Evolutionary conservation across 2,888 invertebrate genomes (phyloP), one percentile per base, ranked within the genome.

Genomic region (Aspidiotus rigidus): DNA sequence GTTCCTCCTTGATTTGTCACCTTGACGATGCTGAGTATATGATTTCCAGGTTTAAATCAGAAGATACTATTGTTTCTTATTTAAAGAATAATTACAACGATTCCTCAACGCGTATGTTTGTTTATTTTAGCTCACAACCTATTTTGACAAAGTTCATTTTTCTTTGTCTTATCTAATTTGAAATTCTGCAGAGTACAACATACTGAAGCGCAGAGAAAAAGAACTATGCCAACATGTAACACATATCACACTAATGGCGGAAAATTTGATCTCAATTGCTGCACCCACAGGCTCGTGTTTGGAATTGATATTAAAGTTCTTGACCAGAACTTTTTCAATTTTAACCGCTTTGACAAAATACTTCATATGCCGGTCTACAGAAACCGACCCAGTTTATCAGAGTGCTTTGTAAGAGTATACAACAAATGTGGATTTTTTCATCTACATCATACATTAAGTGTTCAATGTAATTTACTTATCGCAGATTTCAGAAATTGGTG

Each of bases 301-400:
- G 71, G 85, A 86, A 73, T 77, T 77, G 5, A 76, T 84, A 6
- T 80, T 85, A 64, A 83, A 82, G 74, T 80, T 83, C 71, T 75
- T 85, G 13, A 81, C 82, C 56, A 80, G 79, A 69, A 77, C 83
- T 53, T 86, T 82, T 75, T 79, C 77, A 15, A 80, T 82, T 61
- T 75, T 85, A 7, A 82, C 80, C 69, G 79, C 80, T 66, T 76
- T 86, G 41, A 80, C 84, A 0, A 85, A 83, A 75, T 84, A 86
- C 77, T 86, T 85, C 73, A 76, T 79, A 16, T 74, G 75, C 9
- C 80, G 82, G 72, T 82, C 82, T 11, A 77, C 80, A 0, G 77
- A 77, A 70, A 75, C 77, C 10, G 80, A 81, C 75, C 77, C 79
- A 56, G 80, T 79, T 0, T 83, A 83, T 74, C 80, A 82, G 75